Percentiles rank a stretch among this genome's conserved stretches.
These are phyloP conservation scores for Grallaria varia DNA, from an alignment of 2,113 vertebrate genomes.

Conservation along the genomic window DNA sequence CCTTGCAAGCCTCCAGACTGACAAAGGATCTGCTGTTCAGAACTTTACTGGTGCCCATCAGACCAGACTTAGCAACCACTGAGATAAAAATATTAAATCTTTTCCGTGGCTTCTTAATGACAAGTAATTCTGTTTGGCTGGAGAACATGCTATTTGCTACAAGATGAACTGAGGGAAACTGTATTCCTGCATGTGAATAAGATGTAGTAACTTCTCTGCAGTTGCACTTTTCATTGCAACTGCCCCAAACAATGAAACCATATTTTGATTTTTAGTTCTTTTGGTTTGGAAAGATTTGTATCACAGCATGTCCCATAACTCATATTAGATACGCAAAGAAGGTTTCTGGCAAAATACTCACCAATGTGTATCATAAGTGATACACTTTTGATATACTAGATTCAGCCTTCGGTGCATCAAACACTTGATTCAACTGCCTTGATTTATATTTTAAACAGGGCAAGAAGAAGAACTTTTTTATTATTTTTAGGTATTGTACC, in stretches of 20 bases:
- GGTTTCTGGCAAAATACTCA: neutral
- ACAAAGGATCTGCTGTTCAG: neutral
- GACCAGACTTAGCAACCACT: neutral
- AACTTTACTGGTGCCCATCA: neutral
- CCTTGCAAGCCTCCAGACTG: fast-evolving
- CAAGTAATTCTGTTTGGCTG: neutral
- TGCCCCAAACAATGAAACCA: neutral
- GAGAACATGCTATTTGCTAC: neutral
- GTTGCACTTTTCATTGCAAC: neutral
- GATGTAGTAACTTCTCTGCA: neutral
- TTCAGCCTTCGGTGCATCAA: neutral
- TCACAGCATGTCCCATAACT: neutral
- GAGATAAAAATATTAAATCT: neutral
- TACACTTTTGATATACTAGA: neutral
- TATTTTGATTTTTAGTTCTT: neutral
- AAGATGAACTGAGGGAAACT: neutral
- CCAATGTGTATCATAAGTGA: neutral
- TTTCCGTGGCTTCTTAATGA: neutral
- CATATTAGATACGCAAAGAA: neutral
- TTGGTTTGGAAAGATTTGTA: neutral
- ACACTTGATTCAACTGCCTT: neutral
- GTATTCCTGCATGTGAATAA: neutral
- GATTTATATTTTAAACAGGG: neutral
- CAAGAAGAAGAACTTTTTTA: neutral
- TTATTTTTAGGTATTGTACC: neutral